Percentiles rank a stretch among this genome's conserved stretches.
phyloP scores from a whole-genome alignment of 1,140 invertebrate species.

The Drosophila tristis region DNA sequence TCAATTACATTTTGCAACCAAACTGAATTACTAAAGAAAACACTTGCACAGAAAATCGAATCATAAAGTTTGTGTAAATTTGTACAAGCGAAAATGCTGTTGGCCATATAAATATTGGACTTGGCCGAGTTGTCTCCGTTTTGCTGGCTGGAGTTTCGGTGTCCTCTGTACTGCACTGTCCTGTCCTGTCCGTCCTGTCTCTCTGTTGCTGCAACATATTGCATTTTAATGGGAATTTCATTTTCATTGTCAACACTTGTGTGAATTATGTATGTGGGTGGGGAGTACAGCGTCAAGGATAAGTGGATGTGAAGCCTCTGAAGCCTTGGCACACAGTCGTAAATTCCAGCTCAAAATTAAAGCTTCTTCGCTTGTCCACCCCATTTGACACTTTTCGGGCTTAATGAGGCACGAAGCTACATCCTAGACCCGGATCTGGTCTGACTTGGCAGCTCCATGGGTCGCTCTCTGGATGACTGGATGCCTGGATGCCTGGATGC shows the following conservation, averaged over 20 bases:
- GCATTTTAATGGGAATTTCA: conserved; percentile 82
- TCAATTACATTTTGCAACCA: conserved; percentile 20
- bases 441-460: conserved; percentile 18
- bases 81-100: conserved; percentile 50
- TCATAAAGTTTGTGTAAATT: conserved; percentile 36
- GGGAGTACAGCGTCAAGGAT: conserved; percentile 2
- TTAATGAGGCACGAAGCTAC: conserved; percentile 73
- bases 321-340: conserved; percentile 37
- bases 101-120: conserved; percentile 59
- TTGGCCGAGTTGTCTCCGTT: conserved; percentile 27
- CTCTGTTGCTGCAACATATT: conserved; percentile 73
- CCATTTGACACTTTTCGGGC: conserved; percentile 78
- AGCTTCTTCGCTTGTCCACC: conserved; percentile 37
- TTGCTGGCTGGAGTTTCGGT: conserved; percentile 1
- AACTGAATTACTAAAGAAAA: conserved; percentile 35
- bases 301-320: conserved; percentile 1
- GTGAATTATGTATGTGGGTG: conserved; percentile 66
- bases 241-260: conserved; percentile 80
- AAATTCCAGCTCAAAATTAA: conserved; percentile 71
- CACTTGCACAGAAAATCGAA: conserved; percentile 38
- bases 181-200: too few relatives aligned
- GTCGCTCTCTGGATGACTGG: not conserved
- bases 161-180: too few relatives aligned
- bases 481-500: not conserved
- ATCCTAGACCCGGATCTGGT: conserved; percentile 9